Base-by-base conservation (phyloP, 2,113 vertebrate genomes). In the Aptenodytes forsteri region DNA sequence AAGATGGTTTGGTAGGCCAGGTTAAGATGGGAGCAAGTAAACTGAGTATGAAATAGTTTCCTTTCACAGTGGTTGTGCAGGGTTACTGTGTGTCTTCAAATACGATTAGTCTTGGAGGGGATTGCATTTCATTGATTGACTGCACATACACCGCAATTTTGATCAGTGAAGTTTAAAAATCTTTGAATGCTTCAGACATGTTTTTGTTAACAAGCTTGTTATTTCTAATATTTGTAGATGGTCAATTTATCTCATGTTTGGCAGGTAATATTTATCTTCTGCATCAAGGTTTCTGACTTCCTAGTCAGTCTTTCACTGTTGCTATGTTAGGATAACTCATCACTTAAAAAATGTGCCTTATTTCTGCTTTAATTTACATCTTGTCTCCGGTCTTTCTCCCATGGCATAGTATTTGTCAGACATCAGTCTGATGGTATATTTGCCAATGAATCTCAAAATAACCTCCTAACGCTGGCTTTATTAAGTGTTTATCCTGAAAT, bases 31-130 rank as follows among this genome's bases (percentile, higher is more conserved):
- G 36, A 77, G 17, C 27, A 36, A 49, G 16, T 29, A 27, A 80
- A 69, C 23, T 40, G 49, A 29, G 27, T 81, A 49, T 19, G 44
- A n/a, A 50, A 16, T 6, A 4, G 6, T 34, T 66, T 46, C 38
- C 44, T 58, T 59, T 61, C 6, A 5, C 18, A 11, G 54, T 36
- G 64, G 26, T 13, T 71, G 7, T 61, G 11, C 16, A 26, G n/a
- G 36, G 25, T 84, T 76, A 44, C 36, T 19, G 3, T 6, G 0
- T 20, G 11, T 75, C 19, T 50, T 44, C 61, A 55, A 38, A 29
- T 12, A 1, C 1, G 0, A 0, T 64, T 16, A 40, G 15, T 62
- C 30, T 54, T 40, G 29, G 42, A 65, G 40, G 9, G 13, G 13
- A 25, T 54, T 75, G 40, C 13, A 17, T 83, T 92, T 61, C 40